Percentiles rank a stretch among this genome's conserved stretches.
These are phyloP conservation scores for Acrobasis suavella DNA, from an alignment of 2,888 invertebrate genomes.

Conservation along the genomic window DNA sequence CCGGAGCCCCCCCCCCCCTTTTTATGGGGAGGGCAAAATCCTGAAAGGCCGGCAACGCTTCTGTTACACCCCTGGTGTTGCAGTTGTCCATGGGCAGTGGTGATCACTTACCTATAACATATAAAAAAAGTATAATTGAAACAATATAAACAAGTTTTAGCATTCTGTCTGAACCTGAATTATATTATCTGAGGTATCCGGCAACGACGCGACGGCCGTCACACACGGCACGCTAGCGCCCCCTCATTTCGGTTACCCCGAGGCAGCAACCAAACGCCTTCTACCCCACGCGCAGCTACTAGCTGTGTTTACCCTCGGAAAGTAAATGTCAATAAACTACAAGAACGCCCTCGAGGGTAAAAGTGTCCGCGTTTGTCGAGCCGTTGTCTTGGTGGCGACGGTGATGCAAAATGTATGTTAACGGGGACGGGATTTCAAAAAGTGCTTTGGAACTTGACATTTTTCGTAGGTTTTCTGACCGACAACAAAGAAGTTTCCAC, in stretches of 20 bases:
- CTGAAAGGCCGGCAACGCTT: too few species aligned
- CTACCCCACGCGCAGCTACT: slow-evolving; percentile 54
- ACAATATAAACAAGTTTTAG: too few species aligned
- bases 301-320: slow-evolving; percentile 71
- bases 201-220: too few species aligned
- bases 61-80: too few species aligned
- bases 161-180: too few species aligned
- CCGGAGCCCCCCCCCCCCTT: too few species aligned
- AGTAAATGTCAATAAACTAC: slow-evolving; percentile 81
- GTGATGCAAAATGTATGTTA: slow-evolving; percentile 26
- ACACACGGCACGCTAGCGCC: neutral
- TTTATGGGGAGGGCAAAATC: too few species aligned
- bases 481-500: slow-evolving; percentile 32
- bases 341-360: slow-evolving; percentile 63
- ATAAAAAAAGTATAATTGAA: too few species aligned
- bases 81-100: too few species aligned
- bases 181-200: too few species aligned
- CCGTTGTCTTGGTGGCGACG: slow-evolving; percentile 50
- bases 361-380: slow-evolving; percentile 58
- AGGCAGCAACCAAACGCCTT: slow-evolving; percentile 43
- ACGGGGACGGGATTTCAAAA: slow-evolving; percentile 19
- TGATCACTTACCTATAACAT: too few species aligned
- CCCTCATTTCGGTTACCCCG: neutral
- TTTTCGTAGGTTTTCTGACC: slow-evolving; percentile 23
- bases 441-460: slow-evolving; percentile 27